phyloP scores from a whole-genome alignment of 2,113 vertebrate genomes.

The Ariopsis seemanni region DNA sequence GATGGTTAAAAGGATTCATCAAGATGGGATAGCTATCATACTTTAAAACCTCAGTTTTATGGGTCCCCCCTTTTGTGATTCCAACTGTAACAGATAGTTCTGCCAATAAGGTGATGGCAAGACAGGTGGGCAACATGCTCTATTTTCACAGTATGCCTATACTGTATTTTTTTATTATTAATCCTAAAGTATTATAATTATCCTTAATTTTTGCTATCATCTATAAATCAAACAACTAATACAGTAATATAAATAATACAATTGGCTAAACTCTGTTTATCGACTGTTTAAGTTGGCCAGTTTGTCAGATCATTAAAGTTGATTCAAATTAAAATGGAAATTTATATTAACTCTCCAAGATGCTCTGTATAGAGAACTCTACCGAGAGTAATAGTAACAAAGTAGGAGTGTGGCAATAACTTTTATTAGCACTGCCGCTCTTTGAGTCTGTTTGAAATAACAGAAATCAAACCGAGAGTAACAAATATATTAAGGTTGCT shows the following conservation, averaged over 20 bases:
- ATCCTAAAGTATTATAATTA: not conserved
- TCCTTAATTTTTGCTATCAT: not conserved
- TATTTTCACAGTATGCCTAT: too few species aligned
- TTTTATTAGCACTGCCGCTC: not conserved
- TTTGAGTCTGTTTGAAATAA: not conserved
- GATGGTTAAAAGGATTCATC: not conserved
- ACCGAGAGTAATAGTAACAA: not conserved
- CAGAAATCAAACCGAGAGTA: not conserved
- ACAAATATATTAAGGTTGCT: conserved; percentile 37
- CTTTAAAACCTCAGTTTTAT: not conserved
- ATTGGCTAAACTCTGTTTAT: not conserved
- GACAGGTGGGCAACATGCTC: too few species aligned
- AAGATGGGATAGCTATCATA: not conserved
- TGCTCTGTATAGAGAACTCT: not conserved
- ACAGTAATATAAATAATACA: not conserved
- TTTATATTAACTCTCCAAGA: not conserved
- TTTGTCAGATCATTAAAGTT: not conserved
- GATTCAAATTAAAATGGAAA: not conserved
- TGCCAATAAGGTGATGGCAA: too few species aligned
- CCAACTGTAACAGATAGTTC: too few species aligned
- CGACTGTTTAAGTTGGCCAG: not conserved
- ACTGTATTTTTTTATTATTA: not conserved
- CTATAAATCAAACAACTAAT: not conserved
- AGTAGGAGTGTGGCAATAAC: not conserved
- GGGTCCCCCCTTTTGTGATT: not conserved